These are phyloP conservation scores for Phalanger gymnotis DNA, from an alignment of 2,797 vertebrate species.

Conservation along the genomic window DNA sequence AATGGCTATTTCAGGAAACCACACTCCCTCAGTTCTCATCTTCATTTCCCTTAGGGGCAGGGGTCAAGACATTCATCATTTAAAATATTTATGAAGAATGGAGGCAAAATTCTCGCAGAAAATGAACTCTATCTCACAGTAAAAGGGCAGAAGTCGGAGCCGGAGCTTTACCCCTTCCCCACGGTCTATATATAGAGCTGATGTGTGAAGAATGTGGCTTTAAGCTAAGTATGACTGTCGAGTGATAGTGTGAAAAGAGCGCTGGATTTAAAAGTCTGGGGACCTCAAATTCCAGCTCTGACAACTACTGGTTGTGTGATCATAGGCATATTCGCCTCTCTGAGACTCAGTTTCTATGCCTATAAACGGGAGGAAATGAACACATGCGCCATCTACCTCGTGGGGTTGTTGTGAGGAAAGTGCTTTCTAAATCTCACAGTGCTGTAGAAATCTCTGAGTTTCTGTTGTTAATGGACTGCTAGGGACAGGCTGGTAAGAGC, in stretches of 20 bases:
- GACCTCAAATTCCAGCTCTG: not conserved
- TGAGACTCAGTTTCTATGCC: not conserved
- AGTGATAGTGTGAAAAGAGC: not conserved
- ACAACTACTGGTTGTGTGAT: not conserved
- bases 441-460: not conserved
- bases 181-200: not conserved
- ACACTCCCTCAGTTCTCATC: not conserved
- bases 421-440: not conserved
- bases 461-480: not conserved
- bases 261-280: not conserved
- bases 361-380: not conserved
- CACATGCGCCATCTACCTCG: not conserved
- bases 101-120: not conserved
- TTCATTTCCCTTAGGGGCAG: not conserved
- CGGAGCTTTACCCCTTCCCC: not conserved
- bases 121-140: not conserved
- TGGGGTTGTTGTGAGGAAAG: not conserved
- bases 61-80: not conserved
- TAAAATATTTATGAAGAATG: not conserved
- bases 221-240: not conserved
- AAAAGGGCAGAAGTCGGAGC: not conserved
- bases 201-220: not conserved
- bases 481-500: not conserved
- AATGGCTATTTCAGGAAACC: not conserved
- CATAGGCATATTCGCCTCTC: not conserved